phyloP scores from a whole-genome alignment of 2,113 vertebrate species.

The Rhinopithecus roxellana region DNA sequence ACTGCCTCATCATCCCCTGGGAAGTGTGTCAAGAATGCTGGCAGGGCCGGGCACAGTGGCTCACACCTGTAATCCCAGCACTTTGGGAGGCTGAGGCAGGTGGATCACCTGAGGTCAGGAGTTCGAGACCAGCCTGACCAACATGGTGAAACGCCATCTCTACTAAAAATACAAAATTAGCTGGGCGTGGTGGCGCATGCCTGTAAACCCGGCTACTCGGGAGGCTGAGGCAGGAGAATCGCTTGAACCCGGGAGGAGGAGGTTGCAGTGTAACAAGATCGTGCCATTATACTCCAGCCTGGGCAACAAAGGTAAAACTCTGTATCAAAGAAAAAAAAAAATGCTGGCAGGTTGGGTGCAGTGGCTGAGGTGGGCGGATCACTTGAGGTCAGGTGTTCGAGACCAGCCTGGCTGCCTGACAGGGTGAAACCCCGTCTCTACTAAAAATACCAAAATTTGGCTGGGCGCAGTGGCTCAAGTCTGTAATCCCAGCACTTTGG shows the following conservation, averaged over 20 bases:
- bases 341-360: neutral
- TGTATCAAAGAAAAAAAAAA: neutral
- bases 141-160: neutral
- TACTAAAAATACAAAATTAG: neutral
- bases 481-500: too few species aligned
- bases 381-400: too few species aligned
- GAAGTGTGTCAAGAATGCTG: neutral
- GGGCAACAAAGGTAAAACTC: neutral
- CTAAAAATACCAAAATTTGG: too few species aligned
- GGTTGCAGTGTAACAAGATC: neutral
- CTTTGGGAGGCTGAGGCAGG: neutral
- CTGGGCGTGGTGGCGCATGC: neutral
- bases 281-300: neutral
- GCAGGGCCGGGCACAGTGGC: too few species aligned
- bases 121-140: neutral
- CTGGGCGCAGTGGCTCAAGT: too few species aligned
- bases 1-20: too few species aligned
- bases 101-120: neutral
- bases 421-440: too few species aligned
- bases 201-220: neutral
- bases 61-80: too few species aligned
- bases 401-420: too few species aligned
- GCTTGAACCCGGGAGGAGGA: neutral
- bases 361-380: neutral
- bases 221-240: neutral